Evolutionary conservation across 1,140 invertebrate species (phyloP).

Genomic region (Rhyzopertha dominica): DNA sequence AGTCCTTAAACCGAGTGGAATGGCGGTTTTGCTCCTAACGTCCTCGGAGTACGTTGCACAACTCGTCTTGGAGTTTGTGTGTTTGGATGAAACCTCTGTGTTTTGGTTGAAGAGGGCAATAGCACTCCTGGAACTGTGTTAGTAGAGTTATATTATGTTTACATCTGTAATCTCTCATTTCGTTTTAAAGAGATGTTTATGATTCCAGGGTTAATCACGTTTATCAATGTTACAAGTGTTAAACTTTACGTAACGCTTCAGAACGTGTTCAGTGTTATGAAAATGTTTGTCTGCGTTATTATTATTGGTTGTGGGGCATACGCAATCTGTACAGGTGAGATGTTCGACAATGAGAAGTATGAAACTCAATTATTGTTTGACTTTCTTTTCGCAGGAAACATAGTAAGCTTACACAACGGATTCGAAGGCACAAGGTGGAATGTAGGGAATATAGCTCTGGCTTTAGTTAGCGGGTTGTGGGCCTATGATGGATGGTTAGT

Average conservation of each 20-base stretch:
- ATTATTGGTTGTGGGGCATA: slow-evolving; percentile 79
- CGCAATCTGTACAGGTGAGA: slow-evolving; percentile 62
- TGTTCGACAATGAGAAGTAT: neutral
- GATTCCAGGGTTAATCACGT: slow-evolving; percentile 76
- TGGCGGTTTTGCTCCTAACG: slow-evolving; percentile 73
- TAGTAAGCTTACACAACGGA: slow-evolving; percentile 63
- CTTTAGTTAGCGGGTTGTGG: slow-evolving; percentile 91
- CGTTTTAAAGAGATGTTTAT: too few relatives aligned
- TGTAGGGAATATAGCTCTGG: slow-evolving; percentile 74
- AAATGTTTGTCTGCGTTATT: slow-evolving; percentile 76
- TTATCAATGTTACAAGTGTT: slow-evolving; percentile 84
- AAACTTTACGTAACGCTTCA: slow-evolving; percentile 84
- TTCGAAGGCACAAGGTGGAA: slow-evolving; percentile 71
- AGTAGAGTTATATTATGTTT: neutral
- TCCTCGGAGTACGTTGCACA: slow-evolving; percentile 76
- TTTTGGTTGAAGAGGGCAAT: slow-evolving; percentile 51
- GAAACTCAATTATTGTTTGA: too few relatives aligned
- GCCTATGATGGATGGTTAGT: slow-evolving; percentile 87
- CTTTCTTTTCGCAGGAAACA: slow-evolving; percentile 57
- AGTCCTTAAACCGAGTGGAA: slow-evolving; percentile 70
- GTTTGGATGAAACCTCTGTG: slow-evolving; percentile 35
- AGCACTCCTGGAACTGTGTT: slow-evolving; percentile 57
- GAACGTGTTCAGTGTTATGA: slow-evolving; percentile 82
- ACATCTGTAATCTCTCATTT: slow-evolving; percentile 11
- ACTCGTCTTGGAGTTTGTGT: slow-evolving; percentile 53